A percentile compares a stretch with the other conserved stretches of the same genome.
These are phyloP conservation scores for Bos indicus DNA, from an alignment of 2,113 vertebrate species.

Conservation along the genomic window DNA sequence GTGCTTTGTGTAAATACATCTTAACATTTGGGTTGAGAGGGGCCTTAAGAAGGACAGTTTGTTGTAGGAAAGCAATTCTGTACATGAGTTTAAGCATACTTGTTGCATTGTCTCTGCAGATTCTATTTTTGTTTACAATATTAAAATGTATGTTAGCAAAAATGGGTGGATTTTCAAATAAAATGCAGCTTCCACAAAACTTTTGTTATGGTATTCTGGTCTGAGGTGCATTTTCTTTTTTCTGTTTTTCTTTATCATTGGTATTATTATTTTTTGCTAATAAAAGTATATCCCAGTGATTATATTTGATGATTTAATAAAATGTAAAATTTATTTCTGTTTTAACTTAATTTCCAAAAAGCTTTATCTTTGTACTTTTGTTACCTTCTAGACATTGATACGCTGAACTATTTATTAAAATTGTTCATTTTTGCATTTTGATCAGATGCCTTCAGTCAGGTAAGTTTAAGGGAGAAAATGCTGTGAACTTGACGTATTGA, in stretches of 20 bases:
- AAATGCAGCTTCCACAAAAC: slow-evolving; percentile 98
- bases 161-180: slow-evolving; percentile 99
- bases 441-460: slow-evolving; percentile 38
- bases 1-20: slow-evolving; percentile 94
- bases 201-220: slow-evolving; percentile 81
- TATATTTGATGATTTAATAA: slow-evolving; percentile 79
- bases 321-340: slow-evolving; percentile 63
- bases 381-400: slow-evolving; percentile 15
- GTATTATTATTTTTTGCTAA: slow-evolving; percentile 68
- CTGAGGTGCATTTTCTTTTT: slow-evolving; percentile 72
- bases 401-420: slow-evolving; percentile 5
- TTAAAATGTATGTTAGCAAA: slow-evolving; percentile 97
- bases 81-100: slow-evolving; percentile 93
- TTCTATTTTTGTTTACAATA: slow-evolving; percentile 99
- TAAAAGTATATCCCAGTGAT: slow-evolving; percentile 71
- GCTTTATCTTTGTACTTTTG: slow-evolving; percentile 27
- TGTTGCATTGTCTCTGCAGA: slow-evolving; percentile 96
- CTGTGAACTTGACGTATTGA: background rate
- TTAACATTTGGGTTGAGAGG: slow-evolving; percentile 80
- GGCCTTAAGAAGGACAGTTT: slow-evolving; percentile 88
- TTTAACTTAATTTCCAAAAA: slow-evolving; percentile 54
- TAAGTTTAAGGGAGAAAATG: slow-evolving; percentile 48
- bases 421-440: slow-evolving; percentile 39
- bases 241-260: slow-evolving; percentile 5
- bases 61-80: slow-evolving; percentile 94